Evolutionary conservation across 2,888 invertebrate genomes (phyloP).

Genomic region (Zaprionus obscuricornis): DNA sequence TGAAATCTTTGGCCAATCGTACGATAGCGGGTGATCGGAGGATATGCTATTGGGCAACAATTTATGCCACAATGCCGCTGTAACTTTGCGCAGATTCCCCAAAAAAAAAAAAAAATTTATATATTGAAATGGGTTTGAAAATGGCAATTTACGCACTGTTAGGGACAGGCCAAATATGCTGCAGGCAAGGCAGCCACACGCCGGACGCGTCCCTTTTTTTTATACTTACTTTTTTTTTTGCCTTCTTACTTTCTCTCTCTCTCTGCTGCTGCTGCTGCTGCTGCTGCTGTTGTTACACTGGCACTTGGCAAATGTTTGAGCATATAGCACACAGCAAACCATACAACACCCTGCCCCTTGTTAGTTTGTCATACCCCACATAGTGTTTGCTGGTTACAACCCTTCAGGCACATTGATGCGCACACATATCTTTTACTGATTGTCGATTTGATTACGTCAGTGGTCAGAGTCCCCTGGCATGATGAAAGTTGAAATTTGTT

Average conservation of each 20-base stretch:
- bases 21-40: too few species aligned
- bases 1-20: too few species aligned
- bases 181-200: conserved; percentile 57
- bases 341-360: conserved; percentile 4
- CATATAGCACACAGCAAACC: too few species aligned
- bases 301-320: conserved; percentile 35
- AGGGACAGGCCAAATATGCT: conserved; percentile 64
- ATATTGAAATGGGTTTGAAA: conserved; percentile 74
- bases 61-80: conserved; percentile 32
- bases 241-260: too few species aligned
- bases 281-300: too few species aligned
- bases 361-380: too few species aligned
- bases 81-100: conserved; percentile 35
- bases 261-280: too few species aligned
- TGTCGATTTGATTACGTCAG: conserved; percentile 76
- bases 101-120: conserved; percentile 20
- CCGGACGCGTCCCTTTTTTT: conserved; percentile 33
- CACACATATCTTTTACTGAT: conserved; percentile 69
- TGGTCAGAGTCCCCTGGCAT: conserved; percentile 65
- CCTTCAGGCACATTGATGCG: conserved; percentile 63
- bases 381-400: too few species aligned
- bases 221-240: background rate
- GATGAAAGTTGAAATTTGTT: conserved; percentile 36
- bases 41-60: conserved; percentile 27
- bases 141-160: conserved; percentile 76